phyloP scores from a whole-genome alignment of 1,140 invertebrate genomes.

The Orius insidiosus region DNA sequence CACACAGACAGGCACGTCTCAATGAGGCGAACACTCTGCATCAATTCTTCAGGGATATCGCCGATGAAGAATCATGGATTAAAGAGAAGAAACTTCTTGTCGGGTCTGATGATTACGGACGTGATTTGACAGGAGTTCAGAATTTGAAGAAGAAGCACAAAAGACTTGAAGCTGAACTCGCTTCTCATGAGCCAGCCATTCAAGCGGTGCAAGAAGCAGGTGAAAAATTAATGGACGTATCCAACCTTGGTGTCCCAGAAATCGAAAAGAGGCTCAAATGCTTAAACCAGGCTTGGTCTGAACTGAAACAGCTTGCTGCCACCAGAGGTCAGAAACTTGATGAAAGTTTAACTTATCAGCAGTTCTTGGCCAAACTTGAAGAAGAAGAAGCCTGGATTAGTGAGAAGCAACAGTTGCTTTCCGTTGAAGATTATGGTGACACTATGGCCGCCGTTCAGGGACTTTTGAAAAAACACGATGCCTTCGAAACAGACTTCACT shows the following conservation, averaged over 20 bases:
- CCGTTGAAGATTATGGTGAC: constrained; percentile 92
- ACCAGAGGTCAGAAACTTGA: constrained; percentile 83
- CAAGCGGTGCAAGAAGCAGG: constrained; percentile 94
- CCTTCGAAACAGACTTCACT: constrained; percentile 92
- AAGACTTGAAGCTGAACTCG: constrained; percentile 86
- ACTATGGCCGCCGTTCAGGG: constrained; percentile 98
- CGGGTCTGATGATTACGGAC: constrained; percentile 93
- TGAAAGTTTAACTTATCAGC: constrained; percentile 87
- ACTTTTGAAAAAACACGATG: constrained; percentile 95
- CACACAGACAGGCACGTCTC: constrained; percentile 72
- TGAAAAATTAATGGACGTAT: constrained; percentile 89
- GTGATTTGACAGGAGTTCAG: constrained; percentile 93
- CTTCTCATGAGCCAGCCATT: constrained; percentile 90
- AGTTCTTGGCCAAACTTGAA: constrained; percentile 95
- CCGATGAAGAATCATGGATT: constrained; percentile 99
- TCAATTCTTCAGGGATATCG: constrained; percentile 98
- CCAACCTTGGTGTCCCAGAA: constrained; percentile 90
- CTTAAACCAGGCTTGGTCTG: constrained; percentile 74
- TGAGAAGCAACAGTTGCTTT: constrained; percentile 93
- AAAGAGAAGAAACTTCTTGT: constrained; percentile 98
- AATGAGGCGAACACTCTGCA: constrained; percentile 94
- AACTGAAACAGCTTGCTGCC: constrained; percentile 73
- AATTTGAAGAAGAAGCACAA: constrained; percentile 98
- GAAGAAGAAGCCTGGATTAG: constrained; percentile 99
- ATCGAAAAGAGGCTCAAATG: constrained; percentile 77